Evolutionary conservation across 2,888 invertebrate species (phyloP), one percentile per base, ranked within the genome.

Genomic region (Nymphalis polychloros): DNA sequence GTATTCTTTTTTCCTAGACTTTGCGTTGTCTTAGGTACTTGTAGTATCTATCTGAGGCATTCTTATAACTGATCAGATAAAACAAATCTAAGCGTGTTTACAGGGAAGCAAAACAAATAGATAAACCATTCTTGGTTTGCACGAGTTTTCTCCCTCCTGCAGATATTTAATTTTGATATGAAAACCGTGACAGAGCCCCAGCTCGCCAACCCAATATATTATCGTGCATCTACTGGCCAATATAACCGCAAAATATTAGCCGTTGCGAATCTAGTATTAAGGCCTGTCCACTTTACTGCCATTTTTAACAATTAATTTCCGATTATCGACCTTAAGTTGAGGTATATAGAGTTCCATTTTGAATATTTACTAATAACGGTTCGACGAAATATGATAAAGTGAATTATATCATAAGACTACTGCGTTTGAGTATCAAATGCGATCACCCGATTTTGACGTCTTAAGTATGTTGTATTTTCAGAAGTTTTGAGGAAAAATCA

Each of bases 101-200:
- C 52, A 67, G 64, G 57, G 67, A 63, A 67, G 73, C 69, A 73
- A 74, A 69, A 63, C 67, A 70, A 73, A 72, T 53, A 72, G 72
- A 73, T 74, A 73, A 73, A 72, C 61, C 69, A 70, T 67, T 62
- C 68, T 64, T 62, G 47, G 68, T 63, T 66, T 63, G 71, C 72
- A 72, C 70, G 73, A 73, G 72, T 74, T 72, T 81, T 77, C 78
- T 78, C 82, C 78, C 76, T 78, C 74, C 70, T 73, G 69, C 57
- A 86, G 90, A 91, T 90, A 90, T 91, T 90, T 91, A 91, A 90
- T 92, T 90, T 90, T 90, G 91, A 92, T 92, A 92, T 84, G 85
- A 83, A 83, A 87, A 82, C 86, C 87, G 83, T 88, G 89, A 88
- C 85, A 79, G 73, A 76, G 74, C 75, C 71, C 78, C 80, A 68